These are phyloP conservation scores for Drosophila baimaii DNA, from an alignment of 1,140 invertebrate species.

Conservation along the genomic window DNA sequence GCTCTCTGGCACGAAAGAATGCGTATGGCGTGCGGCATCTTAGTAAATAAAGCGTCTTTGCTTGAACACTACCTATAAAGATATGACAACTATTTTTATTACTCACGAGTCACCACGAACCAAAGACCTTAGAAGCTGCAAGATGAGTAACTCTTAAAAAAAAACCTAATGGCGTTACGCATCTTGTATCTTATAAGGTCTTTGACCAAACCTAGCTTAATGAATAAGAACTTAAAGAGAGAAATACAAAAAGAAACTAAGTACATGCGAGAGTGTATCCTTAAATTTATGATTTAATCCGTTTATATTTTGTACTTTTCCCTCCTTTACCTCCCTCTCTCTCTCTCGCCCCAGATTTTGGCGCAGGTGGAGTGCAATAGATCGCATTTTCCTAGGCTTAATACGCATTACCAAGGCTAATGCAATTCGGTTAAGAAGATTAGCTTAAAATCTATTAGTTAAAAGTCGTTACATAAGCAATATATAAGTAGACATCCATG, in stretches of 20 bases:
- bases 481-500: conserved; percentile 82
- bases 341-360: conserved; percentile 20
- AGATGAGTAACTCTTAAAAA: too few species aligned
- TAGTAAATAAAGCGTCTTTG: too few species aligned
- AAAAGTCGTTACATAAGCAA: conserved; percentile 78
- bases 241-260: conserved; percentile 14
- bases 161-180: too few species aligned
- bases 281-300: conserved; percentile 20
- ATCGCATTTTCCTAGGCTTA: conserved; percentile 49
- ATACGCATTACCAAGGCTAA: conserved; percentile 48
- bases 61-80: too few species aligned
- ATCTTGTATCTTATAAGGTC: too few species aligned
- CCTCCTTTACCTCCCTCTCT: conserved; percentile 29
- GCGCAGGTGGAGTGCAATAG: conserved; percentile 50
- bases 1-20: too few species aligned
- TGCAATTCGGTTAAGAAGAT: conserved; percentile 64
- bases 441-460: conserved; percentile 74
- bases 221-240: conserved; percentile 6
- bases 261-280: conserved; percentile 20
- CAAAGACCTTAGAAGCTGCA: too few species aligned
- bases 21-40: too few species aligned
- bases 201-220: conserved; percentile 42
- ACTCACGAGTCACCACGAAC: conserved; percentile 55
- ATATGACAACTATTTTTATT: conserved; percentile 5
- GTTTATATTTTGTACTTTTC: conserved; percentile 29